Base-by-base conservation (phyloP, 2,797 vertebrate species). In the Argentina silus region DNA sequence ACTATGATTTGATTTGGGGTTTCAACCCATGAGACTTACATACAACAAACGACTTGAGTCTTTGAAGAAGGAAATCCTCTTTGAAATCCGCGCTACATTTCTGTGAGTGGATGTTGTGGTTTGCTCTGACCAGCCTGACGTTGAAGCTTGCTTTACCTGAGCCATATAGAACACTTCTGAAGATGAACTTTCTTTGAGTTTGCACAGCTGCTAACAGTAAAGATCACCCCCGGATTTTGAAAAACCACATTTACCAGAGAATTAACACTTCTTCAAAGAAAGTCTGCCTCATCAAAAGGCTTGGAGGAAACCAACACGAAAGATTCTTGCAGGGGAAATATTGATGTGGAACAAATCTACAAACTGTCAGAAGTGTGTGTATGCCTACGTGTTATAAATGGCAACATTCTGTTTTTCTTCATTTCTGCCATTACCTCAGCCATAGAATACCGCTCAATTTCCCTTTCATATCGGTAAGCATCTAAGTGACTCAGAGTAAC, bases 191-290 rank as follows among this genome's bases (percentile, higher is more conserved):
- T 55, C 42, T 77, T 70, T 11, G 14, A 55, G 78, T 75, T 55
- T 62, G 10, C 59, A 78, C 63, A 72, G 53, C 23, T 66, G 69
- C 47, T 53, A 55, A 48, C 27, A 45, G 14, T 69, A 65, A 70
- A 55, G 48, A 66, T 50, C 21, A 66, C 66, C 78, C 67, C 44
- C 60, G 61, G 36, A 75, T 76, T 60, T 69, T 43, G 60, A 44
- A 60, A 78, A 77, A 70, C 68, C 66, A 61, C 63, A 70, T 73
- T 76, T 47, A 64, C 12, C n/a, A n/a, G n/a, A 19, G 21, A 53
- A 51, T 56, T 42, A 23, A n/a, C 53, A 69, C 51, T 69, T 77
- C 51, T 68, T 72, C 23, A 59, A 56, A 78, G 62, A 57, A 73
- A 53, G 23, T 36, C 68, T 44, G 21, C n/a, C 61, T 69, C 55